Base-by-base conservation (phyloP, 2,797 vertebrate genomes). In the Lagodon rhomboides region DNA sequence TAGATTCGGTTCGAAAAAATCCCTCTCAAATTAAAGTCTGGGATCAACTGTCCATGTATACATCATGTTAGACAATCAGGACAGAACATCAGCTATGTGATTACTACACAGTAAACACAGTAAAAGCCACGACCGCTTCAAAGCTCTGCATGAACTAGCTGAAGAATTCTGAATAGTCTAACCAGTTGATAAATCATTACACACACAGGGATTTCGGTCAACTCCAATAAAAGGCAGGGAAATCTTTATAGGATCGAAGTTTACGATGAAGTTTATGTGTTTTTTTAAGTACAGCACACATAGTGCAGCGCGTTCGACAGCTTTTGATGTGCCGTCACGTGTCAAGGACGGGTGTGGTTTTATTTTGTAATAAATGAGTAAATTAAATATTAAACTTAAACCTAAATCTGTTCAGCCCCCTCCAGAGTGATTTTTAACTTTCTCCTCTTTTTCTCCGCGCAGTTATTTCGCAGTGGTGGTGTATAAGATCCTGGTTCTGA, bases 401-500 rank as follows among this genome's bases (percentile, higher is more conserved):
- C 6, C 34, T 34, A 34, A 34, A 34, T 34, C 9, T 34, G 5
- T 34, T 50, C 13, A 53, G 1, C n/a, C 8, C 8, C 30, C 17
- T 58, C 3, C 3, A 25, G 13, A 56, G 43, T 20, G 30, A 53
- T 60, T 46, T 12, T 23, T 73, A 17, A 60, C 25, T 30, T 1
- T 3, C 56, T 22, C 38, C 8, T 59, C n/a, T 47, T 59, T 74
- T 59, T 74, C 15, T 85, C 11, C 75, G 67, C 85, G 46, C 58
- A 97, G 96, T 83, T 97, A 97, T 91, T 97, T 97, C 93, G 95
- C 96, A 75, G 91, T 96, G 16, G 95, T 97, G 70, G 95, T 97
- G 83, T 97, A 97, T 90, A 97, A 97, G 85, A 89, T 97, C 87
- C 86, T 97, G 91, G 63, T 94, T 66, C 92, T 97, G 94, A 79